Evolutionary conservation across 2,888 invertebrate genomes (phyloP).

Genomic region (Acleris literana): DNA sequence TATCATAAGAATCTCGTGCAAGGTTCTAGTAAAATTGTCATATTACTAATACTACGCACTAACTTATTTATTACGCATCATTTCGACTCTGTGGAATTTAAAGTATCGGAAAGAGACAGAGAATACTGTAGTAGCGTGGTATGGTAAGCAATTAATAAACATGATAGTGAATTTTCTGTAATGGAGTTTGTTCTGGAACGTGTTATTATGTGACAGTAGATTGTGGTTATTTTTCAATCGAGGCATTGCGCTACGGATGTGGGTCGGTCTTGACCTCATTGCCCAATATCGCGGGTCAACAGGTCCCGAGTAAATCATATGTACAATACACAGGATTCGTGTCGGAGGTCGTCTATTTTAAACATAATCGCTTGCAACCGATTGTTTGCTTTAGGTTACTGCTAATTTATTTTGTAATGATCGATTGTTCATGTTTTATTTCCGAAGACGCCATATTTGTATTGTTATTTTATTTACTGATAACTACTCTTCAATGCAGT

Average conservation of each 20-base stretch:
- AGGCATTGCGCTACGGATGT: slow-evolving; percentile 37
- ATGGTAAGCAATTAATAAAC: slow-evolving; percentile 18
- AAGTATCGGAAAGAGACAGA: slow-evolving; percentile 21
- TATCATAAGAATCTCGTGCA: slow-evolving; percentile 21
- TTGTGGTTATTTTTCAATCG: slow-evolving; percentile 36
- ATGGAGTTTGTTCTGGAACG: slow-evolving; percentile 4
- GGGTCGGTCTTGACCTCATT: slow-evolving; percentile 44
- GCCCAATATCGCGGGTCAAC: slow-evolving; percentile 40
- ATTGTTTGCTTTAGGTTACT: not conserved
- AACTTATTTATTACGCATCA: not conserved
- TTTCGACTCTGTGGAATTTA: slow-evolving; percentile 4
- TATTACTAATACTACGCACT: slow-evolving; percentile 9
- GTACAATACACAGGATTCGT: slow-evolving; percentile 18
- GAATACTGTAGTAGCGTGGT: not conserved
- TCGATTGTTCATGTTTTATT: not conserved
- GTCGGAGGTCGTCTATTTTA: slow-evolving; percentile 29
- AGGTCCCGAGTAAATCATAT: slow-evolving; percentile 19
- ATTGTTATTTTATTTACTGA: no score
- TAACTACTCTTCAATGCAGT: no score
- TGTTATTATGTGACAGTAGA: slow-evolving; percentile 16
- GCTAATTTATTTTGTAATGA: no score
- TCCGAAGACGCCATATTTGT: no score
- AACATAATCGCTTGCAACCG: not conserved
- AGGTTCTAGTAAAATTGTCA: slow-evolving; percentile 15
- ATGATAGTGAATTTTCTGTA: slow-evolving; percentile 16